These are phyloP conservation scores for Leucoptera coffeella DNA, from an alignment of 2,888 invertebrate species.

Conservation along the genomic window DNA sequence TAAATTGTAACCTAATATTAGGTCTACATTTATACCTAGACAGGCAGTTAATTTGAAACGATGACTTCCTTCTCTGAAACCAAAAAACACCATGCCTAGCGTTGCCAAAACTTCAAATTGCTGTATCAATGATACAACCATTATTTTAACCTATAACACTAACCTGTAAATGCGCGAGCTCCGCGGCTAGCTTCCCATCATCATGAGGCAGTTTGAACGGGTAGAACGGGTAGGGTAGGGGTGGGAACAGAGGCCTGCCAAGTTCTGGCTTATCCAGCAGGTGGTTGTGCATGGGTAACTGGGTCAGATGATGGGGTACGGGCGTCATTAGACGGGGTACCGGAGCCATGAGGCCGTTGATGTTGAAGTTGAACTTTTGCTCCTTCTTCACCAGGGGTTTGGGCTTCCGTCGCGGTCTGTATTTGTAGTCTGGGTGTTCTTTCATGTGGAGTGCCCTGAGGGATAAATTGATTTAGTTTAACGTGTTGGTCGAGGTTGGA, in stretches of 20 bases:
- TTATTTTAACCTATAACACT: constrained; percentile 1
- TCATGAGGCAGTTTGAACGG: constrained; percentile 55
- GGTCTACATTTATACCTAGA: no score
- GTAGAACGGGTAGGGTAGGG: constrained; percentile 65
- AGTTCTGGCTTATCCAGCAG: constrained; percentile 60
- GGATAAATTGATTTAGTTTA: constrained; percentile 8
- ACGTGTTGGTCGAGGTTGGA: no score
- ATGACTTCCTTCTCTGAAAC: no score
- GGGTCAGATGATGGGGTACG: constrained; percentile 34
- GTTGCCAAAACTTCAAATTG: no score
- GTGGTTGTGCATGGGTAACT: constrained; percentile 40
- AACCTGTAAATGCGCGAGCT: constrained; percentile 60
- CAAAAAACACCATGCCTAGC: no score
- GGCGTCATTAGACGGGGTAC: constrained; percentile 40
- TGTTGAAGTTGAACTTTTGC: constrained; percentile 65
- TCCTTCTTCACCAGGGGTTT: constrained; percentile 80
- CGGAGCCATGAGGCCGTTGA: constrained; percentile 59
- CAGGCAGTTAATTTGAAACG: no score
- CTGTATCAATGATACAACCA: no score
- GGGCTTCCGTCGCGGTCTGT: constrained; percentile 80
- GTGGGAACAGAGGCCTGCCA: constrained; percentile 61
- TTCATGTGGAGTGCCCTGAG: constrained; percentile 87
- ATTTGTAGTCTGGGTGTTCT: constrained; percentile 90
- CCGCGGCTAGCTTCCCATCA: constrained; percentile 59
- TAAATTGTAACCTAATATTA: no score